Evolutionary conservation across 2,113 vertebrate genomes (phyloP).

Genomic region (Oreocharis arfaki): DNA sequence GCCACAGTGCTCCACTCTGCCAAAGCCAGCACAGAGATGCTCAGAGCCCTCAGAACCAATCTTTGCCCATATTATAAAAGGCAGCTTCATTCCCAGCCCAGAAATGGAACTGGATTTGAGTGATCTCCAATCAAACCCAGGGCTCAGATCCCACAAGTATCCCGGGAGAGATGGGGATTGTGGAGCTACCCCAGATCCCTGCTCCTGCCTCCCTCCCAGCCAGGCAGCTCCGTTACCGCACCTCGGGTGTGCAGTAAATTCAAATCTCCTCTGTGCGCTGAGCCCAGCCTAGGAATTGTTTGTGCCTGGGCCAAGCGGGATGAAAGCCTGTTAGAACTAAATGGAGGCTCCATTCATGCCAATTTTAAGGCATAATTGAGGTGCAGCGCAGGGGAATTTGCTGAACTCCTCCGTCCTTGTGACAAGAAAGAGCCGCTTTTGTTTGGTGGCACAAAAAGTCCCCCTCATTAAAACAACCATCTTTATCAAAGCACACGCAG

Average conservation of each 20-base stretch:
- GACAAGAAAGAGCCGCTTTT: neutral
- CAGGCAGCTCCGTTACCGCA: neutral
- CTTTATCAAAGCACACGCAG: neutral
- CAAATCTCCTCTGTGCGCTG: neutral
- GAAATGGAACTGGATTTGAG: neutral
- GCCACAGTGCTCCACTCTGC: neutral
- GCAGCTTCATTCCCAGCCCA: neutral
- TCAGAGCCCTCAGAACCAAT: neutral
- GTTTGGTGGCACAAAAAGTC: neutral
- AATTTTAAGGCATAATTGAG: constrained; percentile 36
- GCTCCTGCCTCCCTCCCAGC: neutral
- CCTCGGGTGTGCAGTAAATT: neutral
- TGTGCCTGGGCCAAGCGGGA: constrained; percentile 37
- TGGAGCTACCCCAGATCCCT: neutral
- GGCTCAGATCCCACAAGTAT: fast-evolving
- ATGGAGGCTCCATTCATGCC: constrained; percentile 4
- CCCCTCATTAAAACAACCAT: neutral
- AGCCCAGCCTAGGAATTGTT: neutral
- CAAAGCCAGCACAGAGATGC: neutral
- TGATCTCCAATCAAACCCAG: too few relatives aligned
- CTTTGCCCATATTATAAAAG: fast-evolving
- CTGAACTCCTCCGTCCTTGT: constrained; percentile 12
- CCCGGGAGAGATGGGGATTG: fast-evolving
- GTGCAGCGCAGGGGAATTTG: constrained; percentile 3
- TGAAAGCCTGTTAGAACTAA: constrained; percentile 31